Base-by-base conservation (phyloP, 2,797 vertebrate species). In the Carduelis carduelis region DNA sequence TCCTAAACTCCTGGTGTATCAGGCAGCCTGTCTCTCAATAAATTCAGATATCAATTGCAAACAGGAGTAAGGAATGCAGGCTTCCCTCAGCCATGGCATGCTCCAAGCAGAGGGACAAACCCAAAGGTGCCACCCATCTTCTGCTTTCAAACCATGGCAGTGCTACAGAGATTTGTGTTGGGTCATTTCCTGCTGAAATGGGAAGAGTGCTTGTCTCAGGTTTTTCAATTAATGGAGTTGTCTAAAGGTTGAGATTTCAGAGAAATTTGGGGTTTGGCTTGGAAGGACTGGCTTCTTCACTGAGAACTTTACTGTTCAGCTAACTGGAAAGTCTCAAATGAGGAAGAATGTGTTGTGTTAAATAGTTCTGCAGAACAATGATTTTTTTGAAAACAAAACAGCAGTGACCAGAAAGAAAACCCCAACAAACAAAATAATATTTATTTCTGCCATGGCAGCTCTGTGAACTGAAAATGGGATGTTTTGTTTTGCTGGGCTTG, bases 401-500 rank as follows among this genome's bases (percentile, higher is more conserved):
- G 34, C 80, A 81, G 66, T 63, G 84, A 82, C 56, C 56, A 77
- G 75, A 89, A 91, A 79, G 89, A 79, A 90, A 95, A 14, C 39
- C 52, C 80, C 77, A 82, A 86, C 94, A 96, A 96, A 91, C 91
- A 95, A 65, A 90, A 83, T 80, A 92, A 91, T 95, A 85, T 91
- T 96, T 96, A 87, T 90, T 96, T 83, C 74, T 90, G 63, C 80
- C 86, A 18, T 69, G 55, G 88, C 77, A 74, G 56, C 70, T 80
- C 87, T 43, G 49, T 84, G 92, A 75, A 87, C 91, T 86, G 92
- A 92, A 95, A 87, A 89, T 77, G 64, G 85, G 75, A 61, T 86
- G 94, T 70, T 96, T 96, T 96, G 93, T 96, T 96, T 89, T 57
- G 76, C 82, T 53, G 83, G 83, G 80, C 68, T 95, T 60, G 49